These are phyloP conservation scores for Rhizoglyphus robini DNA, from an alignment of 1,140 invertebrate genomes.

Conservation along the genomic window DNA sequence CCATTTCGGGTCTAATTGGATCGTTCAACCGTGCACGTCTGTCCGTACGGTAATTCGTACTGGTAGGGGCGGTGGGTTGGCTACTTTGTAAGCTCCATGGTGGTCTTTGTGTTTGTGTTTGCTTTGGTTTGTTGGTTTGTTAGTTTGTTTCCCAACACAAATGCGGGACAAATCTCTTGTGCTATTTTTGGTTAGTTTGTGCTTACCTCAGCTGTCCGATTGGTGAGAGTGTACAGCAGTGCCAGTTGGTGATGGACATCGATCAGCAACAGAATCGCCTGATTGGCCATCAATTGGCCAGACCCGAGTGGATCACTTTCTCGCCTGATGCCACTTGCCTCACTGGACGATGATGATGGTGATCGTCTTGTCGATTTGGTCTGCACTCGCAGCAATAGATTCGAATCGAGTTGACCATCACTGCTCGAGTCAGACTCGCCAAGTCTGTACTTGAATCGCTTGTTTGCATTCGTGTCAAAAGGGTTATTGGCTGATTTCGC, in stretches of 20 bases:
- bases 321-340: not conserved
- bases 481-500: not conserved
- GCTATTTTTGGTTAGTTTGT: not conserved
- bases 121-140: too few relatives aligned
- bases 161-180: not conserved
- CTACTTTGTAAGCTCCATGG: too few relatives aligned
- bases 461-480: not conserved
- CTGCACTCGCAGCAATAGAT: not conserved
- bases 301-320: not conserved
- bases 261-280: not conserved
- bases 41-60: not conserved
- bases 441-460: not conserved
- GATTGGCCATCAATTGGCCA: not conserved
- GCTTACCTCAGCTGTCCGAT: conserved; percentile 26
- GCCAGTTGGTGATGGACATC: conserved; percentile 25
- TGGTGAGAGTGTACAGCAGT: conserved; percentile 24
- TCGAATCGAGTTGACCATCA: not conserved
- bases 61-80: not conserved
- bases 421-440: not conserved
- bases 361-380: not conserved
- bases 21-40: not conserved
- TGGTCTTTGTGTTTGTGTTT: not conserved
- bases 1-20: not conserved
- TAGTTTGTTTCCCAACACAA: conserved; percentile 6
- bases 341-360: not conserved